These are phyloP conservation scores for Aspidiotus destructor DNA, from an alignment of 2,888 invertebrate species.

Conservation along the genomic window DNA sequence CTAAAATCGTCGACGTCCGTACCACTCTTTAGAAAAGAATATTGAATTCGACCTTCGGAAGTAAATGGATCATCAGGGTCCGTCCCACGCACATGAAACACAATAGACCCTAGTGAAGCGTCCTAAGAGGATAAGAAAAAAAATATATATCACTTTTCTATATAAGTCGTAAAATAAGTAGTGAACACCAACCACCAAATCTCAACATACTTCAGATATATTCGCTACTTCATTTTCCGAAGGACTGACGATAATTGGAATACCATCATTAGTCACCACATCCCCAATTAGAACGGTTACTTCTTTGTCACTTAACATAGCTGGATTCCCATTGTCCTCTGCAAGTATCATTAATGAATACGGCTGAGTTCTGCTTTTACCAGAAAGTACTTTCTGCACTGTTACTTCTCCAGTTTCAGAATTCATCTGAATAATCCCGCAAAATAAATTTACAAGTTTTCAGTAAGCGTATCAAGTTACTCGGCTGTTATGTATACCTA, in stretches of 20 bases:
- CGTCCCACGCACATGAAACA: constrained; percentile 64
- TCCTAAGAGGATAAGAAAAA: constrained; percentile 48
- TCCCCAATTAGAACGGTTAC: constrained; percentile 64
- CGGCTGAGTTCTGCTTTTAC: constrained; percentile 64
- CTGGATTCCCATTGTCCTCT: constrained; percentile 56
- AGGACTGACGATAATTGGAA: constrained; percentile 63
- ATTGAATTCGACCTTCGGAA: constrained; percentile 62
- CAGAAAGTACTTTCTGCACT: constrained; percentile 57
- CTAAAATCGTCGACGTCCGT: constrained; percentile 37
- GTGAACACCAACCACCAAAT: no score
- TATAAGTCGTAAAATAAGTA: no score
- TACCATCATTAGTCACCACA: constrained; percentile 69
- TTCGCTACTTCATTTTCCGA: constrained; percentile 58
- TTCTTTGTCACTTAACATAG: constrained; percentile 52
- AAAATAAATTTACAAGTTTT: constrained; percentile 36
- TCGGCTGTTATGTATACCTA: no score
- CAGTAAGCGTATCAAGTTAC: no score
- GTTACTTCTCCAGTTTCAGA: constrained; percentile 55
- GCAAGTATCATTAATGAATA: constrained; percentile 63
- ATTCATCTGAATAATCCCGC: constrained; percentile 59
- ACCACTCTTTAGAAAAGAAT: constrained; percentile 61
- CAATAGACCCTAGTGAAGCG: constrained; percentile 59
- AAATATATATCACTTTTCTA: neutral
- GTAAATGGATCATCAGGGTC: constrained; percentile 68
- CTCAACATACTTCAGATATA: constrained; percentile 53